Conservation (phyloP, 2,888 invertebrate genomes). For the Acanthosepion lycidas region DNA sequence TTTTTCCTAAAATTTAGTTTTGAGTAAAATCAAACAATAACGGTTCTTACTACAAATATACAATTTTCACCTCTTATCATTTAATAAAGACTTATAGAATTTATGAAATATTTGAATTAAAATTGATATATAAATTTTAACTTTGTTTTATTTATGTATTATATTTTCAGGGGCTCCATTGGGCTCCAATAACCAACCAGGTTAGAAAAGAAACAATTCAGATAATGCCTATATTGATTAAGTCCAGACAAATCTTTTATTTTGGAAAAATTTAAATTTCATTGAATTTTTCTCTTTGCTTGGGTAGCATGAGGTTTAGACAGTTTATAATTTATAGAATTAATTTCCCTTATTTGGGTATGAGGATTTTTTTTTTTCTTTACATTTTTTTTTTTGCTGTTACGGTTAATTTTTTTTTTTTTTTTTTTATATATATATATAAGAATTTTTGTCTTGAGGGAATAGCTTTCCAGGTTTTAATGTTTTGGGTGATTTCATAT, state of each 20-base stretch:
- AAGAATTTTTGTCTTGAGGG: not conserved
- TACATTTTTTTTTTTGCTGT: not conserved
- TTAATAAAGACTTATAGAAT: too few species aligned
- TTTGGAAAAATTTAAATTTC: not conserved
- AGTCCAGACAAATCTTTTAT: not conserved
- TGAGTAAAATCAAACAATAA: too few species aligned
- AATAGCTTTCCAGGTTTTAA: not conserved
- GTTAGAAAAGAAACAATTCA: constrained; percentile 21
- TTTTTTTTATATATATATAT: too few species aligned
- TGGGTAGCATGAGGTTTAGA: constrained; percentile 33
- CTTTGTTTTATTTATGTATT: not conserved
- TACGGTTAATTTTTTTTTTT: not conserved
- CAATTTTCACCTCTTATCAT: too few species aligned
- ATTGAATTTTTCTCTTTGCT: not conserved
- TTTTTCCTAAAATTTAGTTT: too few species aligned
- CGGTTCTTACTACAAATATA: too few species aligned
- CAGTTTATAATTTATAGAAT: not conserved
- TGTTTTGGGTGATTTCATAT: not conserved
- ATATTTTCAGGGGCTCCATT: constrained; percentile 33
- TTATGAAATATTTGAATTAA: too few species aligned
- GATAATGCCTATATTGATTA: not conserved
- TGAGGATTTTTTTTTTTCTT: not conserved
- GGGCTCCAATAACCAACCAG: constrained; percentile 20
- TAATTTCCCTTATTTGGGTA: not conserved
- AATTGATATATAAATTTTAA: constrained; percentile 14